Evolutionary conservation across 2,888 invertebrate genomes (phyloP).

Genomic region (Labia minor): DNA sequence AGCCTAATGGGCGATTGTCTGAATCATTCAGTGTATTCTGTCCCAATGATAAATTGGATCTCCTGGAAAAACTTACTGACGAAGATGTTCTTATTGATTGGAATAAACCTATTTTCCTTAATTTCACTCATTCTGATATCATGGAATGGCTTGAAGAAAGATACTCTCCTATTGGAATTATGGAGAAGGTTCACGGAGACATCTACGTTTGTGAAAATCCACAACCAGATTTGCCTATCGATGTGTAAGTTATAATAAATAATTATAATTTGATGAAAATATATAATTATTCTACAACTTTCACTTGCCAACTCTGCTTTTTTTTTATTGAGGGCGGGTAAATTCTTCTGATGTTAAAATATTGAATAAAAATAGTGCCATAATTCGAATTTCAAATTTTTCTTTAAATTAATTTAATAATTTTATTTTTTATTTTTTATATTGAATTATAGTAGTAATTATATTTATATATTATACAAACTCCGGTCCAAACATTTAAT

Average conservation of each 20-base stretch:
- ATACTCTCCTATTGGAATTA: conserved; percentile 46
- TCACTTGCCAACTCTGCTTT: no score
- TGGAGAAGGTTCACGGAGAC: conserved; percentile 70
- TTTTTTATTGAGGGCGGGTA: no score
- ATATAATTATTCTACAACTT: no score
- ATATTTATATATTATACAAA: no score
- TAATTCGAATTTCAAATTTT: no score
- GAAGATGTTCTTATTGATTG: conserved; percentile 72
- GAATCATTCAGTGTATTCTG: conserved; percentile 80
- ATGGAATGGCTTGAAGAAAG: conserved; percentile 66
- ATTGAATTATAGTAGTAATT: no score
- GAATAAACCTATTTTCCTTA: conserved; percentile 70
- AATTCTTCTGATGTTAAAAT: no score
- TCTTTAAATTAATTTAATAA: no score
- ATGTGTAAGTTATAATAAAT: conserved; percentile 41
- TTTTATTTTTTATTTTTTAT: no score
- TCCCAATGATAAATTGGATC: conserved; percentile 62
- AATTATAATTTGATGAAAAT: no score
- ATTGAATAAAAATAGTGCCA: no score
- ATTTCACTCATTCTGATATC: conserved; percentile 73
- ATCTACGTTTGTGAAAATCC: conserved; percentile 63
- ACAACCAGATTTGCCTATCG: conserved; percentile 46
- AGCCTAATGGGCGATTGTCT: conserved; percentile 70
- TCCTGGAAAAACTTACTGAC: conserved; percentile 57
- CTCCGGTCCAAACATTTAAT: no score